A percentile compares a stretch with the other conserved stretches of the same genome.
Evolutionary conservation across 2,113 vertebrate genomes (phyloP).

Genomic region (Xiphophorus maculatus): DNA sequence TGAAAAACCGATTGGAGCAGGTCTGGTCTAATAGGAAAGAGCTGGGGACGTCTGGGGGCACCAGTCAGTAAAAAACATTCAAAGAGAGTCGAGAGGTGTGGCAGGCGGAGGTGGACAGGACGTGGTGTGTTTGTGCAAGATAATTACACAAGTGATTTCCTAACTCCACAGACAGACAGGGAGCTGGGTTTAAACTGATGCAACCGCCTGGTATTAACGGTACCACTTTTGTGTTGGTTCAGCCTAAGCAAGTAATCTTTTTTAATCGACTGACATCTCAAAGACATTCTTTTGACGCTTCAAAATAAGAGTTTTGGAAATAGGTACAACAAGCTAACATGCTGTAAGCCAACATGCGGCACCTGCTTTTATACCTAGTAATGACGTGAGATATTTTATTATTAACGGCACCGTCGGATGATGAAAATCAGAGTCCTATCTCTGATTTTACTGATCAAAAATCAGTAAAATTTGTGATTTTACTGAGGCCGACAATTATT

Average conservation of each 20-base stretch:
- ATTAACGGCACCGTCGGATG: too few species aligned
- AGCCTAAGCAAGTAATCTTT: neutral
- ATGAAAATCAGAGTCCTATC: too few species aligned
- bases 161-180: conserved; percentile 24
- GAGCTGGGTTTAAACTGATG: conserved; percentile 23
- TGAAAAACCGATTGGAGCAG: conserved; percentile 35
- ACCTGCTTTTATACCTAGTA: too few species aligned
- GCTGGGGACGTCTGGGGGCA: conserved; percentile 3
- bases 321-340: too few species aligned
- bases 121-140: conserved; percentile 29
- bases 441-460: too few species aligned
- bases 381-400: too few species aligned
- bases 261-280: too few species aligned
- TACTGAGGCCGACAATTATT: too few species aligned
- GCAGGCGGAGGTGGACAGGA: neutral
- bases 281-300: too few species aligned
- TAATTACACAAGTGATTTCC: conserved; percentile 47
- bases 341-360: too few species aligned
- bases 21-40: conserved; percentile 4
- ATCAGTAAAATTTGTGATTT: too few species aligned
- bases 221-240: neutral
- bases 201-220: neutral
- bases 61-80: neutral
- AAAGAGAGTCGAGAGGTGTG: conserved; percentile 1
- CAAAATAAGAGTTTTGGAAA: too few species aligned